These are phyloP conservation scores for Dendrocincla tyrannina DNA, from an alignment of 2,797 vertebrate genomes.

Conservation along the genomic window DNA sequence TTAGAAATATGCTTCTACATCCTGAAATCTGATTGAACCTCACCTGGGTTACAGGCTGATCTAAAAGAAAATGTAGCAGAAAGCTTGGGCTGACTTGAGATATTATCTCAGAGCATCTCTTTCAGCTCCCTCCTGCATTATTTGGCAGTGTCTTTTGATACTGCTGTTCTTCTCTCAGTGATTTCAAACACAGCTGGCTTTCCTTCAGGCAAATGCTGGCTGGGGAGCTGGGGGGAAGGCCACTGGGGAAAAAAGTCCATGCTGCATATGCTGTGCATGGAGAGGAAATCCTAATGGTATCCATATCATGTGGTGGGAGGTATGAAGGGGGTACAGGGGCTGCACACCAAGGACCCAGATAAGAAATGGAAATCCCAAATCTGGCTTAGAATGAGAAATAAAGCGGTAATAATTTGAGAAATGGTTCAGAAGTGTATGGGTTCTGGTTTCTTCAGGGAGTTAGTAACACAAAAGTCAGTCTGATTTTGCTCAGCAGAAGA, in stretches of 20 bases:
- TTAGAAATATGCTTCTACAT: background rate
- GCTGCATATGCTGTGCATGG: background rate
- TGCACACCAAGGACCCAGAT: background rate
- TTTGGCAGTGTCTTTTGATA: conserved; percentile 13
- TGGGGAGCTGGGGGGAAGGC: background rate
- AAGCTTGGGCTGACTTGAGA: background rate
- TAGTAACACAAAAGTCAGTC: conserved; percentile 15
- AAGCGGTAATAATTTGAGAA: background rate
- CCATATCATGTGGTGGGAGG: background rate
- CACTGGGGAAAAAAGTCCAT: background rate
- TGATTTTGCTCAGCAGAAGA: conserved; percentile 43
- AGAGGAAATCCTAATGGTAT: background rate
- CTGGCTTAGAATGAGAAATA: background rate
- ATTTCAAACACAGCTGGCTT: conserved; percentile 25
- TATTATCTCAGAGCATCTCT: background rate
- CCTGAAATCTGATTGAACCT: background rate
- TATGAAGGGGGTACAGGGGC: background rate
- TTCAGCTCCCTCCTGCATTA: background rate
- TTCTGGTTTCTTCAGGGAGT: conserved; percentile 36
- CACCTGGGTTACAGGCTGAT: background rate
- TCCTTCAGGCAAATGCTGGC: conserved; percentile 2
- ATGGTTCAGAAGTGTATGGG: background rate
- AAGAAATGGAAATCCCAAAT: background rate
- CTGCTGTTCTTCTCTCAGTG: background rate
- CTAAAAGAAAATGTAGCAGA: background rate